These are phyloP conservation scores for Pararge aegeria DNA, from an alignment of 1,140 invertebrate genomes.

Conservation along the genomic window DNA sequence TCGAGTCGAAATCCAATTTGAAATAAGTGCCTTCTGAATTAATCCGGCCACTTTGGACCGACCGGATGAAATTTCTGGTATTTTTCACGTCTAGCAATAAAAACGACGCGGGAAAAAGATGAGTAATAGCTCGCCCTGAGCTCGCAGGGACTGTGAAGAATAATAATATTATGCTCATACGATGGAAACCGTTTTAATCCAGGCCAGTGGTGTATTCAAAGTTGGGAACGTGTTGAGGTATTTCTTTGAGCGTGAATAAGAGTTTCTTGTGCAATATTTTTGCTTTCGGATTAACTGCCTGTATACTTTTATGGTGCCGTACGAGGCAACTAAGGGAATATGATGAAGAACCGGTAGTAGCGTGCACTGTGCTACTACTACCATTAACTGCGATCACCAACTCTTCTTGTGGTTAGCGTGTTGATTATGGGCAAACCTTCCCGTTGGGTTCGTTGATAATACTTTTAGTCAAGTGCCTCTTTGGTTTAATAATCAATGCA, in stretches of 20 bases:
- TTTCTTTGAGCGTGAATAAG: conserved; percentile 4
- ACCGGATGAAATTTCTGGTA: conserved; percentile 75
- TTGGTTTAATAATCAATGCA: too few relatives aligned
- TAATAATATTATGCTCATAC: conserved; percentile 70
- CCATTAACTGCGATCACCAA: too few relatives aligned
- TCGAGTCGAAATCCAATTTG: conserved; percentile 72
- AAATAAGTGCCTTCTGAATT: conserved; percentile 77
- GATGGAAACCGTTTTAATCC: conserved; percentile 59
- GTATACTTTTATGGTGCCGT: neutral
- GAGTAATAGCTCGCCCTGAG: conserved; percentile 66
- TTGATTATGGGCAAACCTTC: too few relatives aligned
- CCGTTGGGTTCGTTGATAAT: too few relatives aligned
- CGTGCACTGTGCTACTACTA: too few relatives aligned
- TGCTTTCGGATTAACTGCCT: neutral
- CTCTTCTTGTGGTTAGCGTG: too few relatives aligned
- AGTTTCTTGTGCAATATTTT: conserved; percentile 3
- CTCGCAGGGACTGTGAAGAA: conserved; percentile 62
- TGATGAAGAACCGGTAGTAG: too few relatives aligned
- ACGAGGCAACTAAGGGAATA: too few relatives aligned
- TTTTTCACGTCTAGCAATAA: conserved; percentile 76
- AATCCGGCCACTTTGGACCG: conserved; percentile 73
- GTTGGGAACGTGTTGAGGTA: conserved; percentile 21
- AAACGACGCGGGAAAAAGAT: conserved; percentile 68
- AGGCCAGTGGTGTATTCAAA: conserved; percentile 27
- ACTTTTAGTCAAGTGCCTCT: too few relatives aligned